Evolutionary conservation across 2,113 vertebrate species (phyloP), one percentile per base, ranked within the genome.

Genomic region (Piprites chloris): DNA sequence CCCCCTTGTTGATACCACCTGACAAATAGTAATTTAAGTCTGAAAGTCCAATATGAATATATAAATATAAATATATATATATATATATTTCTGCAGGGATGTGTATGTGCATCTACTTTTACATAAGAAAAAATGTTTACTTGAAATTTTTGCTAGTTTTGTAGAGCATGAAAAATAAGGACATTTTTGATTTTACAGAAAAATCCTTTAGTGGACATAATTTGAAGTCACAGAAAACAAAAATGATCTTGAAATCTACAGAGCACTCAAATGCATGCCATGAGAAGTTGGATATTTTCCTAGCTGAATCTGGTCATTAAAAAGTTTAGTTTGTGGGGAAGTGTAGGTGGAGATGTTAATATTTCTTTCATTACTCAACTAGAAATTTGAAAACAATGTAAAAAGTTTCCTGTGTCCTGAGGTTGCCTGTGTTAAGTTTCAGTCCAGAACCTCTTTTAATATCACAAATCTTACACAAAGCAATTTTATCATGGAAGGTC

Each of bases 271-370:
- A 59, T 55, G 50, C 59, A 63, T n/a, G 33, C 75, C 61, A 19
- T 71, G 67, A 84, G 88, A 92, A 95, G 65, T 11, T 86, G 79
- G 46, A 77, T 52, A 23, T 81, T 85, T 88, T 94, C 52, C 33
- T 86, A 74, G 39, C 71, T 89, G 68, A 88, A 95, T 95, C 26
- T 84, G 41, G 76, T 95, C 59, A 88, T 94, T 94, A 61, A 80
- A 59, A 95, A 93, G 87, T 90, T 96, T 96, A 81, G 79, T 86
- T 96, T 97, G 68, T 89, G 93, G 68, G 92, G 61, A 95, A 89
- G 93, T 91, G 94, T 97, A 97, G 95, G 95, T 93, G 95, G 90
- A 93, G 75, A 96, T 94, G 90, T 96, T 95, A 95, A 78, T 92
- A 86, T 77, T 96, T 96, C 68, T 94, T 90, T 91, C 68, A 88